A percentile compares a stretch with the other conserved stretches of the same genome.
phyloP scores from a whole-genome alignment of 2,113 vertebrate species.

The Silurus glanis region DNA sequence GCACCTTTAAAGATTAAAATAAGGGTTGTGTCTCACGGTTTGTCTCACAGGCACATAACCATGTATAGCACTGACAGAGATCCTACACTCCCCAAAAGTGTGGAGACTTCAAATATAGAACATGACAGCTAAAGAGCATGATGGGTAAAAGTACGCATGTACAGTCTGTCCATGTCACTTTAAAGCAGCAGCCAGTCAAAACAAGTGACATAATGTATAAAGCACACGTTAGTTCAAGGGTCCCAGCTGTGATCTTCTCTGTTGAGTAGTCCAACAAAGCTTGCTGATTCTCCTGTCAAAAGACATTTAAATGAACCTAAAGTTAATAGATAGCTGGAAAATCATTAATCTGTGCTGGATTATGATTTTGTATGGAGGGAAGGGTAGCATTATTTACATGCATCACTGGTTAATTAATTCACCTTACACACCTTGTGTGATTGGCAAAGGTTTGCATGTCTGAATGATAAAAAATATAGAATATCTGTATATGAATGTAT shows the following conservation, averaged over 20 bases:
- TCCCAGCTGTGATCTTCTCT: not conserved
- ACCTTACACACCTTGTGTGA: not conserved
- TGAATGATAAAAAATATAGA: not conserved
- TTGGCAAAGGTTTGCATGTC: constrained; percentile 19
- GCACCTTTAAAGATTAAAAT: constrained; percentile 28
- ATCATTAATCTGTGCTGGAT: not conserved
- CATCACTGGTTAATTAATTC: not conserved
- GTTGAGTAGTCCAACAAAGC: not conserved
- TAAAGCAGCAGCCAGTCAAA: constrained; percentile 8
- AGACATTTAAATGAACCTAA: not conserved
- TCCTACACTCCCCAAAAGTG: constrained; percentile 28
- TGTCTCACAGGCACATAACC: constrained; percentile 39
- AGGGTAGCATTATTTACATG: not conserved
- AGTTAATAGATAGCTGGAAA: not conserved
- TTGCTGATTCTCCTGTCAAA: not conserved
- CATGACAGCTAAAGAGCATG: constrained; percentile 39
- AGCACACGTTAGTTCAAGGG: constrained; percentile 3
- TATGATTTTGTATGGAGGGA: not conserved
- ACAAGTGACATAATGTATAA: constrained; percentile 5
- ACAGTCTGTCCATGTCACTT: constrained; percentile 4
- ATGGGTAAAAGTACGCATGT: constrained; percentile 34
- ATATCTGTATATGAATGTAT: constrained; percentile 32
- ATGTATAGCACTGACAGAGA: constrained; percentile 48
- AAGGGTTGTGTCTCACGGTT: constrained; percentile 14
- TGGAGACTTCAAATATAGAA: constrained; percentile 47